These are phyloP conservation scores for Zaprionus bogoriensis DNA, from an alignment of 2,888 invertebrate species.

Conservation along the genomic window DNA sequence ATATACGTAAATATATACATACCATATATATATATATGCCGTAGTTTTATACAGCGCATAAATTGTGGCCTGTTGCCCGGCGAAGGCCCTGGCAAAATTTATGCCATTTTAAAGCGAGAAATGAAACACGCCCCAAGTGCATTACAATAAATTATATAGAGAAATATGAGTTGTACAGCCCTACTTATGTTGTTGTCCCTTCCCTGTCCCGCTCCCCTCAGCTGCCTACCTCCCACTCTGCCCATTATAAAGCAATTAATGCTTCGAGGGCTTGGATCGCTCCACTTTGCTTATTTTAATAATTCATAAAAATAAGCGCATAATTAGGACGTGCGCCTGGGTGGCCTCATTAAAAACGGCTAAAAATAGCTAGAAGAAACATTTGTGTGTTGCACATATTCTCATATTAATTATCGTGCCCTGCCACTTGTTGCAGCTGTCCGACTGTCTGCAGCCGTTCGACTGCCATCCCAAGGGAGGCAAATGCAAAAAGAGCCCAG, in stretches of 20 bases:
- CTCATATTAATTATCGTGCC: conserved; percentile 75
- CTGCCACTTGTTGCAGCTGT: conserved; percentile 62
- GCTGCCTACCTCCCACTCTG: neutral
- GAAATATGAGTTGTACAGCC: conserved; percentile 59
- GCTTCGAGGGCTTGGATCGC: conserved; percentile 46
- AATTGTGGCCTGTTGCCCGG: conserved; percentile 28
- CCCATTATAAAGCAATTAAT: conserved; percentile 76
- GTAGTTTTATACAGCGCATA: conserved; percentile 45
- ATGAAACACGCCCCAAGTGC: conserved; percentile 77
- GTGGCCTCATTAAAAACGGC: conserved; percentile 72
- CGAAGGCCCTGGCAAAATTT: conserved; percentile 61
- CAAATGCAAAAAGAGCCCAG: conserved; percentile 38
- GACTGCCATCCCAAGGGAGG: conserved; percentile 34
- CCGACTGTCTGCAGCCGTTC: conserved; percentile 9
- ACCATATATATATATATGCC: conserved; percentile 17
- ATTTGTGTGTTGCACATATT: conserved; percentile 68
- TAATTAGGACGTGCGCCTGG: conserved; percentile 62
- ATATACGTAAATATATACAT: conserved; percentile 4
- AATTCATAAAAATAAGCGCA: conserved; percentile 73
- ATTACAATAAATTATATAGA: conserved; percentile 76
- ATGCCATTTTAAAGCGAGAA: conserved; percentile 79
- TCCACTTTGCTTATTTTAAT: conserved; percentile 68
- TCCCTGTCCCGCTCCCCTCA: conserved; percentile 4
- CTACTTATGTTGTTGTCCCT: neutral
- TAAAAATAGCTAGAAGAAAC: conserved; percentile 67